A percentile compares a stretch with the other conserved stretches of the same genome.
Evolutionary conservation across 1,140 invertebrate genomes (phyloP).

Genomic region (Drosophila ogumai): DNA sequence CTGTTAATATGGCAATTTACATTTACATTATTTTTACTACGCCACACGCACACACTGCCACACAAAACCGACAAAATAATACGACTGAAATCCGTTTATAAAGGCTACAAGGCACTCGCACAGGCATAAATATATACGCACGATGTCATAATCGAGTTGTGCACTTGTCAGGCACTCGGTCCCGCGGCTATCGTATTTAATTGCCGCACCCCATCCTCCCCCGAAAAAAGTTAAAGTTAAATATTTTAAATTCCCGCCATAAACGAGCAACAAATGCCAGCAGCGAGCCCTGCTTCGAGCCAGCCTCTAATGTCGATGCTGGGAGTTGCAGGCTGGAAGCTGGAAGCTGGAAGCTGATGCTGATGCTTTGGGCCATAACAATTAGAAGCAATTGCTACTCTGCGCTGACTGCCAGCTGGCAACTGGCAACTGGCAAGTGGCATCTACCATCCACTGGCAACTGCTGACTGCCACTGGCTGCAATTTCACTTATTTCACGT

Average conservation of each 20-base stretch:
- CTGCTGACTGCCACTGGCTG: constrained; percentile 43
- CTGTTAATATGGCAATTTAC: constrained; percentile 81
- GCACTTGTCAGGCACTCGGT: constrained; percentile 32
- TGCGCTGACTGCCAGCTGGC: constrained; percentile 43
- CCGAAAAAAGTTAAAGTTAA: constrained; percentile 45
- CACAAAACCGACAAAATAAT: constrained; percentile 17
- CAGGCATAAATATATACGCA: constrained; percentile 14
- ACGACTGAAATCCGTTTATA: constrained; percentile 50
- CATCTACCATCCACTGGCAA: constrained; percentile 31
- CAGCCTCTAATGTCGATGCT: constrained; percentile 11
- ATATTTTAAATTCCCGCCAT: constrained; percentile 56
- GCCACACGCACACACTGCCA: constrained; percentile 3
- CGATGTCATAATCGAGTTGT: constrained; percentile 65
- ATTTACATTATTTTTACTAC: constrained; percentile 79
- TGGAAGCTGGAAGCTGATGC: constrained; percentile 22
- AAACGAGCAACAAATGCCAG: constrained; percentile 39
- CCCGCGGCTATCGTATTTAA: constrained; percentile 67
- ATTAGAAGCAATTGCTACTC: constrained; percentile 81
- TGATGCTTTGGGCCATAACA: constrained; percentile 61
- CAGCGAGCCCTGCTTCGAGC: neutral
- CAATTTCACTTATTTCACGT: constrained; percentile 64
- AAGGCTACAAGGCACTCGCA: constrained; percentile 8
- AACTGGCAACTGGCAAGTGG: constrained; percentile 32
- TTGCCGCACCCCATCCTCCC: constrained; percentile 28
- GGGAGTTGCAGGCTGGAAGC: neutral